Conservation (phyloP, 2,797 vertebrate species). For the Gallinago solitaria region DNA sequence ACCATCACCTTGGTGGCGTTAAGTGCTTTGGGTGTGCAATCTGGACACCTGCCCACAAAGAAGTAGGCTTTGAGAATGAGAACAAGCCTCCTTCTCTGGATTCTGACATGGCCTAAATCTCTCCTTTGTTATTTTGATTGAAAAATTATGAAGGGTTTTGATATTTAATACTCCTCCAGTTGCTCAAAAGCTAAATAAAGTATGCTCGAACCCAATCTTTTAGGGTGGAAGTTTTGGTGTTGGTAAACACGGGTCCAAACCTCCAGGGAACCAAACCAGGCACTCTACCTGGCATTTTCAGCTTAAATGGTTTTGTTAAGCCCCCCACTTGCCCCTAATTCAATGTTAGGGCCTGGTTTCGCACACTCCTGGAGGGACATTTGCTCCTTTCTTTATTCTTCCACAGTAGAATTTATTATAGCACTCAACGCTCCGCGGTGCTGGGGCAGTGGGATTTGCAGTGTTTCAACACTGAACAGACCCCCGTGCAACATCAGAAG, state of each 20-base stretch:
- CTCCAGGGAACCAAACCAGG: background rate
- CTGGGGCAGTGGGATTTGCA: background rate
- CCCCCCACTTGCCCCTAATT: background rate
- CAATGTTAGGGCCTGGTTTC: background rate
- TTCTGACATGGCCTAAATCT: background rate
- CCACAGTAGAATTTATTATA: background rate
- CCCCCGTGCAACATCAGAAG: background rate
- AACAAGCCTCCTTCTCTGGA: background rate
- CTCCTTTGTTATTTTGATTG: background rate
- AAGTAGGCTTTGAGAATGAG: background rate
- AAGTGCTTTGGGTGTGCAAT: background rate
- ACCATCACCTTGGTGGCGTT: background rate
- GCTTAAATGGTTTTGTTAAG: background rate
- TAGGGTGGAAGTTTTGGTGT: background rate
- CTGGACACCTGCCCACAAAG: background rate
- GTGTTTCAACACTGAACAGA: background rate
- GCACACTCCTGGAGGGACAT: background rate
- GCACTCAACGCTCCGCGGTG: background rate
- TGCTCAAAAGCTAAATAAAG: background rate
- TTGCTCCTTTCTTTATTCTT: background rate
- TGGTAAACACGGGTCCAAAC: background rate
- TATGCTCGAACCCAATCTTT: background rate
- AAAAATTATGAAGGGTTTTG: background rate
- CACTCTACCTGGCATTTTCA: background rate
- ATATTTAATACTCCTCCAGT: background rate